Evolutionary conservation across 2,113 vertebrate genomes (phyloP).

Genomic region (Chinchilla lanigera): DNA sequence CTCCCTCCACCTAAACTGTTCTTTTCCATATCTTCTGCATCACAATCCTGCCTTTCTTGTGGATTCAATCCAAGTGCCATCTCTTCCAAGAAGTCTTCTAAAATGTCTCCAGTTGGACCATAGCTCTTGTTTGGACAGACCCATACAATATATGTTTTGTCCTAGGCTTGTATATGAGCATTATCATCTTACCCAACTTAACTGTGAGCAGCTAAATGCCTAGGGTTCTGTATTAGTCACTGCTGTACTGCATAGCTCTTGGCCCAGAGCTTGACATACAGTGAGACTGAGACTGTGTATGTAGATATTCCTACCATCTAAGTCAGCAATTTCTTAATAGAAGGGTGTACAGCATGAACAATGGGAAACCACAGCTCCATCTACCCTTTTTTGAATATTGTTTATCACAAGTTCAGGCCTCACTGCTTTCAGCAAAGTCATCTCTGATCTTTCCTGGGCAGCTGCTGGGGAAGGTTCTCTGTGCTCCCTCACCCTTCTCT

Average conservation of each 20-base stretch:
- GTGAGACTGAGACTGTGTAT: background rate
- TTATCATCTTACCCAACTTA: background rate
- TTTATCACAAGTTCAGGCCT: background rate
- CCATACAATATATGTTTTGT: background rate
- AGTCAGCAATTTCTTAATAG: background rate
- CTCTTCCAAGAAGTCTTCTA: constrained; percentile 36
- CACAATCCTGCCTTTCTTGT: constrained; percentile 13
- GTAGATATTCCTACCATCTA: background rate
- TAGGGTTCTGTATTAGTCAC: background rate
- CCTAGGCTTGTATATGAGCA: background rate
- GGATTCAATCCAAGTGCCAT: background rate
- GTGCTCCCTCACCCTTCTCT: background rate
- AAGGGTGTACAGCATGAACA: background rate
- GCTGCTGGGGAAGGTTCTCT: background rate
- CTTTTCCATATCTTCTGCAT: background rate
- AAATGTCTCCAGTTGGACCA: background rate
- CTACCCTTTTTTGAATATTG: background rate
- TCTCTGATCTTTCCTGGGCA: background rate
- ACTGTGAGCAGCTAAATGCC: background rate
- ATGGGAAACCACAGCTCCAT: background rate
- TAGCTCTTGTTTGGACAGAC: constrained; percentile 4
- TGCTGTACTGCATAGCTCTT: background rate
- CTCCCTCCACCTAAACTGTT: background rate
- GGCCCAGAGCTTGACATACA: background rate
- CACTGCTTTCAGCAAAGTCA: background rate